Evolutionary conservation across 2,113 vertebrate genomes (phyloP).

Genomic region (Psilopogon haemacephalus): DNA sequence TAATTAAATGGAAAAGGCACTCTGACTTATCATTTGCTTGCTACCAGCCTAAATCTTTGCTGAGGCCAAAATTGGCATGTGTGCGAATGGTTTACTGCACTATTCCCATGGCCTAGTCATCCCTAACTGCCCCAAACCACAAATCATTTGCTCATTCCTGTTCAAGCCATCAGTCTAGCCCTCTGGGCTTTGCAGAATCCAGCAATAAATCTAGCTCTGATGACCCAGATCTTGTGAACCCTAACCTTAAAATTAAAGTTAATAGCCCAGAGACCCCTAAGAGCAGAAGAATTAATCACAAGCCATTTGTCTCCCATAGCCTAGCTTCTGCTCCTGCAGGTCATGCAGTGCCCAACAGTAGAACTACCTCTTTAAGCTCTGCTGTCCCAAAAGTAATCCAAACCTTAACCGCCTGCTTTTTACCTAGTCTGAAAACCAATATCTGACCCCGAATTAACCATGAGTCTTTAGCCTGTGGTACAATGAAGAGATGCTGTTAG

Average conservation of each 20-base stretch:
- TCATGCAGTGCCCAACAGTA: neutral
- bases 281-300: slow-evolving; percentile 39
- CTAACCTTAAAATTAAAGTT: slow-evolving; percentile 59
- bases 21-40: neutral
- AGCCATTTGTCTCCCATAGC: slow-evolving; percentile 33
- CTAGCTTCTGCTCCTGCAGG: neutral
- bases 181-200: slow-evolving; percentile 65
- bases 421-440: neutral
- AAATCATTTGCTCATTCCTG: slow-evolving; percentile 63
- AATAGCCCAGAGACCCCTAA: slow-evolving; percentile 49
- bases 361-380: neutral
- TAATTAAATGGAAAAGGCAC: neutral
- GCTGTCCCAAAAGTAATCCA: neutral
- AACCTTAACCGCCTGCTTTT: neutral
- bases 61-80: slow-evolving; percentile 39
- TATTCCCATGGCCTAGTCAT: slow-evolving; percentile 65
- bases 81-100: neutral
- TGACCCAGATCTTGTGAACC: slow-evolving; percentile 57
- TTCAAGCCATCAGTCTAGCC: slow-evolving; percentile 46
- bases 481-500: neutral
- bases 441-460: neutral
- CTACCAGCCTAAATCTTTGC: slow-evolving; percentile 9
- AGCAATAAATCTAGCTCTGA: slow-evolving; percentile 61
- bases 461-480: neutral
- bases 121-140: slow-evolving; percentile 33